Evolutionary conservation across 2,888 invertebrate genomes (phyloP).

Genomic region (Ferdinandea cuprea): DNA sequence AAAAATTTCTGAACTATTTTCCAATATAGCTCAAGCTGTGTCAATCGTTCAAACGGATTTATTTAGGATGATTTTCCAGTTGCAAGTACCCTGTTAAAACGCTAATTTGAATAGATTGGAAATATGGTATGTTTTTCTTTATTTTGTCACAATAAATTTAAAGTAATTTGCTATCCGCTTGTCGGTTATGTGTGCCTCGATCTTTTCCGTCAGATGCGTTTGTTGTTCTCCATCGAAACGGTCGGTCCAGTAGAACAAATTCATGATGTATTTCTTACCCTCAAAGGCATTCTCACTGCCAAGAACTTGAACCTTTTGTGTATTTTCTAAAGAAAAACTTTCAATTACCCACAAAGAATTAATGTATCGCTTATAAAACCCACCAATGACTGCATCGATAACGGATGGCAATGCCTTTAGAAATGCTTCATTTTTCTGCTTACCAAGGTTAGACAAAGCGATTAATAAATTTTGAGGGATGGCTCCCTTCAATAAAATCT

Average conservation of each 20-base stretch:
- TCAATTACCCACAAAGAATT: background rate
- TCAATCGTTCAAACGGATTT: too few relatives aligned
- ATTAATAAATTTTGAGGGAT: constrained; percentile 84
- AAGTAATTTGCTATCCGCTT: constrained; percentile 78
- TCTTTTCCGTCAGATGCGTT: constrained; percentile 26
- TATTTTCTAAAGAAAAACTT: constrained; percentile 72
- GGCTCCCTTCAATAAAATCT: constrained; percentile 84
- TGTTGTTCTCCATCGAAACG: constrained; percentile 31
- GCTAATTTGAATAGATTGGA: too few relatives aligned
- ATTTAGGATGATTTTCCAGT: too few relatives aligned
- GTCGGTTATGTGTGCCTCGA: constrained; percentile 70
- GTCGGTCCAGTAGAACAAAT: constrained; percentile 84
- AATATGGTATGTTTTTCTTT: too few relatives aligned
- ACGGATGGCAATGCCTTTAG: constrained; percentile 83
- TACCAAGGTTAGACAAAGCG: constrained; percentile 85
- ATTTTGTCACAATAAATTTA: constrained; percentile 76
- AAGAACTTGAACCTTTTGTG: constrained; percentile 79
- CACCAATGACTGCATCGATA: constrained; percentile 83
- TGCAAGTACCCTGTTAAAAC: too few relatives aligned
- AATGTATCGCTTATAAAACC: constrained; percentile 10
- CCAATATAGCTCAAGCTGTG: too few relatives aligned
- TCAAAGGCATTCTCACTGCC: constrained; percentile 82
- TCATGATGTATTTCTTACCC: constrained; percentile 84
- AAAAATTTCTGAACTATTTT: too few relatives aligned
- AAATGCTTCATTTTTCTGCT: constrained; percentile 84